A percentile compares a stretch with the other conserved stretches of the same genome.
Conservation (phyloP, 2,888 invertebrate species). For the Megaustenia siamemsis region DNA sequence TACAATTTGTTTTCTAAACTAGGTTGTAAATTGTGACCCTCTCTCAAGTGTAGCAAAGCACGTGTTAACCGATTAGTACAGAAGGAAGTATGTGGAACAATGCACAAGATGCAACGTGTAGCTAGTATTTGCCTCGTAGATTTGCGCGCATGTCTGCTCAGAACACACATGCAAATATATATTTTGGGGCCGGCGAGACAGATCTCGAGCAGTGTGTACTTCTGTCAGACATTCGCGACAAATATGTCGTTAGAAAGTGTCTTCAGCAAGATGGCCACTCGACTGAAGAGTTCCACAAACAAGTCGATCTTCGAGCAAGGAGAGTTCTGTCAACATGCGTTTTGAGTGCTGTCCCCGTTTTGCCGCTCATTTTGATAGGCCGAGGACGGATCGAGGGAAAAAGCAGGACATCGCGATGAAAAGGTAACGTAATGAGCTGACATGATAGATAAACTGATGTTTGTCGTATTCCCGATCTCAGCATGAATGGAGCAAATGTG, state of each 20-base stretch:
- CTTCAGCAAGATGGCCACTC: conserved; percentile 39
- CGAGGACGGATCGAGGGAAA: not conserved
- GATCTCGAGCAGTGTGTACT: not conserved
- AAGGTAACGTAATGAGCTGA: not conserved
- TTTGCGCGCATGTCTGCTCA: not conserved
- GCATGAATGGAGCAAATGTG: too few species aligned
- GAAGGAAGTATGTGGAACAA: too few species aligned
- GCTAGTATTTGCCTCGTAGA: not conserved
- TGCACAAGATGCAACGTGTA: too few species aligned
- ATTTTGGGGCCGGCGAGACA: not conserved
- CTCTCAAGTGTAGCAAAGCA: too few species aligned
- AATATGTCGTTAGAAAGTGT: conserved; percentile 28
- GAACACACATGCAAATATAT: not conserved
- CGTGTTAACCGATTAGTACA: too few species aligned
- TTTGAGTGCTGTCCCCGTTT: conserved; percentile 35
- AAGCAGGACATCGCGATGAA: not conserved
- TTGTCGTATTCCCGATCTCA: too few species aligned
- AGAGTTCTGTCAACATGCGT: conserved; percentile 35
- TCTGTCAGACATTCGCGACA: not conserved
- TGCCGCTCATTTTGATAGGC: conserved; percentile 13
- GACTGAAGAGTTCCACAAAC: conserved; percentile 41
- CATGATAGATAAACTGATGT: not conserved
- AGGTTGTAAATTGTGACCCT: too few species aligned
- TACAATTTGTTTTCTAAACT: too few species aligned
- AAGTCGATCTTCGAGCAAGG: conserved; percentile 19